Evolutionary conservation across 2,888 invertebrate species (phyloP), one percentile per base, ranked within the genome.

Genomic region (Ferdinandea cuprea): DNA sequence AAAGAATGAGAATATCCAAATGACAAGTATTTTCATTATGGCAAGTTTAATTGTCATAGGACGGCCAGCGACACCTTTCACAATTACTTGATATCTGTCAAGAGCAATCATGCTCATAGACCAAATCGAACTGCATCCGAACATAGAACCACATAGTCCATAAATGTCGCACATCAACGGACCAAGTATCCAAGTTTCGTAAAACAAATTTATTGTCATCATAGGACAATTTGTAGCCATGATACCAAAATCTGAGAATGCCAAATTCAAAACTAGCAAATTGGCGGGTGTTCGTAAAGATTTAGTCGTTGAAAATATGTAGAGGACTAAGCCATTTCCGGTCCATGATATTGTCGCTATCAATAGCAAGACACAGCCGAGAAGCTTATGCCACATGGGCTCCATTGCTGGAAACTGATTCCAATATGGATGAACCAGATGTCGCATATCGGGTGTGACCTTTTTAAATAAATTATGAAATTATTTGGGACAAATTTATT

Each of bases 21-120:
- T 92, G 13, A 89, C 77, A 0, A 92, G 46, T 48, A 94, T 92
- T 88, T 92, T 91, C 2, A 92, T 48, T 44, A 92, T 65, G 0
- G 92, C 92, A 85, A 91, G 90, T 74, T 90, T 91, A 44, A 92
- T 91, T 2, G 93, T 93, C 87, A 93, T 89, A 17, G 92, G 92
- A 46, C 91, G 92, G 17, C 84, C 84, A 3, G 73, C 73, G 15
- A 80, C 65, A 85, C 96, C 96, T 91, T 96, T 97, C 40, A 98
- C 97, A 89, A 98, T 98, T 73, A 98, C 98, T 90, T 97, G 96
- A 93, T 98, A 98, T 86, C 98, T 94, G 90, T 98, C 98, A 88
- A 97, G 93, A 72, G 98, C 96, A 87, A 98, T 97, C 94, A 95
- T 94, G 13, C 95, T 95, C 96, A 98, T 96, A 30, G 96, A 95